A percentile compares a stretch with the other conserved stretches of the same genome.
phyloP scores from a whole-genome alignment of 1,140 invertebrate species.

The Aricia agestis region DNA sequence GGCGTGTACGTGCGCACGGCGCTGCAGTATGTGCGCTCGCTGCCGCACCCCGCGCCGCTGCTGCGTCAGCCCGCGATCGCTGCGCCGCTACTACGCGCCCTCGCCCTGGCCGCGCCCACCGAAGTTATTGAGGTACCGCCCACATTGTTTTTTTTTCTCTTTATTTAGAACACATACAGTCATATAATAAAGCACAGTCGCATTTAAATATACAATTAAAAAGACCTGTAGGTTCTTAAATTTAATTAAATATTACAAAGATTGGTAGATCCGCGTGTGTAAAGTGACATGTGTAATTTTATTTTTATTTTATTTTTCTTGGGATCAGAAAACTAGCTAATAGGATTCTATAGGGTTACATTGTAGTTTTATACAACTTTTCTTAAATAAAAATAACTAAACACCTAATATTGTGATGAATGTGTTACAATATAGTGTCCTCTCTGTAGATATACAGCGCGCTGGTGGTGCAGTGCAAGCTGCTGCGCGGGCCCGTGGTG shows the following conservation, averaged over 20 bases:
- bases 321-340: too few species aligned
- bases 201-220: too few species aligned
- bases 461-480: constrained; percentile 39
- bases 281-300: too few species aligned
- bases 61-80: constrained; percentile 33
- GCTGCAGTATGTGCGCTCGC: constrained; percentile 27
- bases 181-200: not conserved
- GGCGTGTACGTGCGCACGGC: constrained; percentile 27
- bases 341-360: too few species aligned
- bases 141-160: not conserved
- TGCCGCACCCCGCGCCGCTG: constrained; percentile 23
- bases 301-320: too few species aligned
- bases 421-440: not conserved
- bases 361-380: too few species aligned
- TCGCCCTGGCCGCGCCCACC: constrained; percentile 24
- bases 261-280: too few species aligned
- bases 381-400: too few species aligned
- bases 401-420: too few species aligned
- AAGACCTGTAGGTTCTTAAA: too few species aligned
- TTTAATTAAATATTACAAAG: too few species aligned
- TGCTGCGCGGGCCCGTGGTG: constrained; percentile 40
- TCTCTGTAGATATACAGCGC: constrained; percentile 31
- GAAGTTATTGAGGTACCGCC: constrained; percentile 31
- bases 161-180: not conserved
- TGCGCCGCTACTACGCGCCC: constrained; percentile 44